phyloP scores from a whole-genome alignment of 2,888 invertebrate species.

The Lochmaea capreae region DNA sequence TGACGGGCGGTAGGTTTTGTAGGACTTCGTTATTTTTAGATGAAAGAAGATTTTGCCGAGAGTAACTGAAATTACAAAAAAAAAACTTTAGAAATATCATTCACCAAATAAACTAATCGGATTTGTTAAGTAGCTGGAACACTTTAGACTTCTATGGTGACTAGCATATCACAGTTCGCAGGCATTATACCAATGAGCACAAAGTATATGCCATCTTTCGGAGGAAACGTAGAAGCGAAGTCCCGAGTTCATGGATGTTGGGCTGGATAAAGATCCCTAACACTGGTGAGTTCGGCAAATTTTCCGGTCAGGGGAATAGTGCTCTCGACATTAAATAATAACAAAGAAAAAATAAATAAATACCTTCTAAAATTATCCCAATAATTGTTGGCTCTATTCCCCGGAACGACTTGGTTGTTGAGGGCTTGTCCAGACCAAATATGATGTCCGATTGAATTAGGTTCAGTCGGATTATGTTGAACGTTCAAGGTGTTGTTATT shows the following conservation, averaged over 20 bases:
- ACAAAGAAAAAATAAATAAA: slow-evolving; percentile 48
- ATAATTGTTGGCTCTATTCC: slow-evolving; percentile 91
- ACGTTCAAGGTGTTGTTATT: slow-evolving; percentile 55
- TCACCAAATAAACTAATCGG: too few relatives aligned
- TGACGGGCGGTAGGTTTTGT: slow-evolving; percentile 63
- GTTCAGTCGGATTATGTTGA: slow-evolving; percentile 59
- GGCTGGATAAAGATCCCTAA: too few relatives aligned
- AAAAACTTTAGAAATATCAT: background rate
- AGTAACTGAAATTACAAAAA: slow-evolving; percentile 73
- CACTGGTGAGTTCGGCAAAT: too few relatives aligned
- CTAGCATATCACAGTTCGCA: too few relatives aligned
- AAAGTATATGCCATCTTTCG: too few relatives aligned
- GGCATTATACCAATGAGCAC: too few relatives aligned
- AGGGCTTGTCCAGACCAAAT: slow-evolving; percentile 70
- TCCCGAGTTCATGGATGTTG: too few relatives aligned
- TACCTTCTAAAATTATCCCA: slow-evolving; percentile 96
- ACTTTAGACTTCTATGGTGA: too few relatives aligned
- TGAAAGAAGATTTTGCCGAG: slow-evolving; percentile 87
- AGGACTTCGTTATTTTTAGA: slow-evolving; percentile 80
- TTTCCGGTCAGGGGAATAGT: too few relatives aligned
- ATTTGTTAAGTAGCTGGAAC: too few relatives aligned
- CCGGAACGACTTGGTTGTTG: slow-evolving; percentile 92
- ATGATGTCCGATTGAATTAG: slow-evolving; percentile 56
- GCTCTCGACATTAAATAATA: too few relatives aligned
- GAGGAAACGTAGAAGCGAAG: too few relatives aligned